Percentiles rank a stretch among this genome's conserved stretches.
phyloP scores from a whole-genome alignment of 2,797 vertebrate species.

The Carcharodon carcharias region DNA sequence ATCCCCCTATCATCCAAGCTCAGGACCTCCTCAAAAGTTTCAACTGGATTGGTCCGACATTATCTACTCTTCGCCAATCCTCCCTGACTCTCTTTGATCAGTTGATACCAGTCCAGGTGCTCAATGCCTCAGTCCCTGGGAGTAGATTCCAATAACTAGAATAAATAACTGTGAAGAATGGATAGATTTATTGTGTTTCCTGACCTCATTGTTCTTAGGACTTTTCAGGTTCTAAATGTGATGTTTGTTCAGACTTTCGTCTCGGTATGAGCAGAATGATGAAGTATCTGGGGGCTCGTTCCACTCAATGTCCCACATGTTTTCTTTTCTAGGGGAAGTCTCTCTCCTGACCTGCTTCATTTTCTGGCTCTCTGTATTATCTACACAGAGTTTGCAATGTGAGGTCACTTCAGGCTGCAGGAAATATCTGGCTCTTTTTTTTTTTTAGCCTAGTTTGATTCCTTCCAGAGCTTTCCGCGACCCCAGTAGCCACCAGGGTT shows the following conservation, averaged over 20 bases:
- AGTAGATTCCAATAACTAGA: neutral
- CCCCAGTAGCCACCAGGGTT: neutral
- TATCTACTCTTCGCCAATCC: neutral
- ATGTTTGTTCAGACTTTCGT: neutral
- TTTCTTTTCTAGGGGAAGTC: neutral
- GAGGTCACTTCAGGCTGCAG: neutral
- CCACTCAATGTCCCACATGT: neutral
- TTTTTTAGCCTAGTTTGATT: neutral
- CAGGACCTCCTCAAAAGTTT: neutral
- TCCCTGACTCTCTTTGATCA: neutral
- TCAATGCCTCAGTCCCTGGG: no score
- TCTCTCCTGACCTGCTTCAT: neutral
- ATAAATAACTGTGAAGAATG: neutral
- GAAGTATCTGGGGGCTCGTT: neutral
- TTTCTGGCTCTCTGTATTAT: neutral
- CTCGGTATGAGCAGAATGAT: no score
- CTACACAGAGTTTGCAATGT: neutral
- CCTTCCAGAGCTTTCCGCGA: neutral
- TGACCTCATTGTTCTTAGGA: neutral
- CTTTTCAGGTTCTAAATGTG: neutral
- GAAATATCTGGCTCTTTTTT: neutral
- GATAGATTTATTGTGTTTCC: neutral
- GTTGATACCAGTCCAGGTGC: neutral
- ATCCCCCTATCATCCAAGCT: no score
- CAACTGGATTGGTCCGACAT: neutral